A percentile compares a stretch with the other conserved stretches of the same genome.
Evolutionary conservation across 2,113 vertebrate genomes (phyloP).

Genomic region (Chloroceryle aenea): DNA sequence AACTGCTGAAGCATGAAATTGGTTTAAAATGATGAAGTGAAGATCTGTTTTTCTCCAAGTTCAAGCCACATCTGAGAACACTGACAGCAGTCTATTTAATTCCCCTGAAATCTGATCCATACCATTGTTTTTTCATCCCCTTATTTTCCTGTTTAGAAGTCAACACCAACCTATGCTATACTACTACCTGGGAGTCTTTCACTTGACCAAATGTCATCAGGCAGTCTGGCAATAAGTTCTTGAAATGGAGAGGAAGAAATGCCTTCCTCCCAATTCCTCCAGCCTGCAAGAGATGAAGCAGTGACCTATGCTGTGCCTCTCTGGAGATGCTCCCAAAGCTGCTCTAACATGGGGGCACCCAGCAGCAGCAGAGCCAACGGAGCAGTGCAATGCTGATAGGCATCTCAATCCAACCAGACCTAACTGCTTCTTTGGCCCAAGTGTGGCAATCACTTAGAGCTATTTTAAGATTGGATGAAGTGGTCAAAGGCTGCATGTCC

Average conservation of each 20-base stretch:
- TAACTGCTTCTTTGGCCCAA: neutral
- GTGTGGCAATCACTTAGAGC: fast-evolving
- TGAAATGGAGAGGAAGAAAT: neutral
- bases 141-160: constrained; percentile 25
- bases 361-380: fast-evolving
- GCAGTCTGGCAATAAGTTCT: neutral
- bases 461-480: neutral
- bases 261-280: neutral
- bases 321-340: neutral
- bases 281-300: neutral
- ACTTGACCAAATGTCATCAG: neutral
- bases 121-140: constrained; percentile 31
- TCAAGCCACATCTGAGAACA: constrained; percentile 69
- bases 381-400: neutral
- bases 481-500: neutral
- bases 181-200: neutral
- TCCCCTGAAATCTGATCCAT: constrained; percentile 45
- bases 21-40: constrained; percentile 76
- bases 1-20: constrained; percentile 76
- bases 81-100: constrained; percentile 34
- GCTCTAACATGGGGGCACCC: fast-evolving
- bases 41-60: constrained; percentile 68
- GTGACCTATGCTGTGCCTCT: neutral
- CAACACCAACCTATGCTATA: neutral
- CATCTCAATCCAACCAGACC: neutral